A percentile compares a stretch with the other conserved stretches of the same genome.
These are phyloP conservation scores for Centropus bengalensis DNA, from an alignment of 2,113 vertebrate species.

Conservation along the genomic window DNA sequence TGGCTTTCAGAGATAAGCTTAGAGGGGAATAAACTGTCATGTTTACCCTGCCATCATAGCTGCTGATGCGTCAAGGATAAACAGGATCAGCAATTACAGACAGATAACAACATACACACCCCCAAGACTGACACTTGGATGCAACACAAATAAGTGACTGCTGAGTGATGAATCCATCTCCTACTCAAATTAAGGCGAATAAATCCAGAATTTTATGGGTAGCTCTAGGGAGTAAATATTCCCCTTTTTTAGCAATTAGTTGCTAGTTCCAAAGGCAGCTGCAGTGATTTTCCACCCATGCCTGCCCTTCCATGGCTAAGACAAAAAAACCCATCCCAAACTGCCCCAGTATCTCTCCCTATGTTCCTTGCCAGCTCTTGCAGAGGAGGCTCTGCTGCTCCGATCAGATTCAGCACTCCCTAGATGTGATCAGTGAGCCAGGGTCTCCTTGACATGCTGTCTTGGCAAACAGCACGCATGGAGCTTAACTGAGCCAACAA, in stretches of 20 bases:
- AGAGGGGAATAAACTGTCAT: background rate
- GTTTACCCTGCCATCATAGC: conserved; percentile 32
- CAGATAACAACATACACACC: background rate
- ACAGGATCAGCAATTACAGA: conserved; percentile 15
- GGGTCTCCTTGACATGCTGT: background rate
- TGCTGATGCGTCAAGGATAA: conserved; percentile 23
- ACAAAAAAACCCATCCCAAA: background rate
- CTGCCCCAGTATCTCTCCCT: background rate
- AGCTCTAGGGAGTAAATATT: background rate
- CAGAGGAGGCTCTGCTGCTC: background rate
- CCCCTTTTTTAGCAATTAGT: background rate
- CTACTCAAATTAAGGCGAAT: conserved; percentile 6
- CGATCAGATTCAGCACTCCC: background rate
- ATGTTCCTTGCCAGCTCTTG: rapidly evolving
- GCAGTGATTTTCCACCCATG: background rate
- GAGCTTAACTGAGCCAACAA: background rate
- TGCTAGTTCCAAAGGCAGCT: background rate
- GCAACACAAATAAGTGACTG: background rate
- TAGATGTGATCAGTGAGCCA: background rate
- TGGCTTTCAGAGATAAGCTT: conserved; percentile 24
- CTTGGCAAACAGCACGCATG: background rate
- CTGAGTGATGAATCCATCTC: background rate
- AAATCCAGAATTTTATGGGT: background rate
- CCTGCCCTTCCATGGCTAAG: background rate
- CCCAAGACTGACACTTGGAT: conserved; percentile 15